Percentiles rank a stretch among this genome's conserved stretches.
These are phyloP conservation scores for Enteromius afrohamiltoni DNA, from an alignment of 2,797 vertebrate genomes.

Conservation along the genomic window DNA sequence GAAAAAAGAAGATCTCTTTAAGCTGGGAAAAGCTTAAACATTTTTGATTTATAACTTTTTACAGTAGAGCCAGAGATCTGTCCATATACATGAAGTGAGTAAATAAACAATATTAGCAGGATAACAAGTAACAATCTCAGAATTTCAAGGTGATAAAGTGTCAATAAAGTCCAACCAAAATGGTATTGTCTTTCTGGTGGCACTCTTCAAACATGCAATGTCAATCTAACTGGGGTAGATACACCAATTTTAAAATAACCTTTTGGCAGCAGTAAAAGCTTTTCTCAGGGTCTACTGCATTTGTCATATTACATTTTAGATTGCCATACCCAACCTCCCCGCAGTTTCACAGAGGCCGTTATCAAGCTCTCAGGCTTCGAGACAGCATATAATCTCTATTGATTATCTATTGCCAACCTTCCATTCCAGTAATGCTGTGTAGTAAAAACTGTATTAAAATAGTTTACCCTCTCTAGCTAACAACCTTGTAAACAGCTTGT, in stretches of 20 bases:
- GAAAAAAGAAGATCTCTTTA: background rate
- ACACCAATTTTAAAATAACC: too few relatives aligned
- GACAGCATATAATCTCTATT: background rate
- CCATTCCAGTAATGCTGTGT: background rate
- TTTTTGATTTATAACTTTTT: too few relatives aligned
- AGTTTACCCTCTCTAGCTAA: background rate
- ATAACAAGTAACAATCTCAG: too few relatives aligned
- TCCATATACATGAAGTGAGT: too few relatives aligned
- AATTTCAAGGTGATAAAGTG: too few relatives aligned
- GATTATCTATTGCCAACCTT: background rate
- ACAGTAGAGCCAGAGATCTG: too few relatives aligned
- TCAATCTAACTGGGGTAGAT: too few relatives aligned
- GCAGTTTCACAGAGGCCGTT: background rate
- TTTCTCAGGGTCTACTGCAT: background rate
- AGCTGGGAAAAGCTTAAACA: background rate
- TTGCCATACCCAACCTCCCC: background rate
- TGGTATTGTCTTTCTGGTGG: too few relatives aligned
- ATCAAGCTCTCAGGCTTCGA: background rate
- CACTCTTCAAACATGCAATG: too few relatives aligned
- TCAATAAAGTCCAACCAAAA: too few relatives aligned
- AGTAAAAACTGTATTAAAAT: background rate
- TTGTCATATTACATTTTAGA: background rate
- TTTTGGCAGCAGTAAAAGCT: too few relatives aligned
- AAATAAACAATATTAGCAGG: too few relatives aligned
- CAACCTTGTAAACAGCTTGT: slow-evolving; percentile 8